Evolutionary conservation across 2,888 invertebrate genomes (phyloP), one percentile per base, ranked within the genome.

Genomic region (Macropis europaea): DNA sequence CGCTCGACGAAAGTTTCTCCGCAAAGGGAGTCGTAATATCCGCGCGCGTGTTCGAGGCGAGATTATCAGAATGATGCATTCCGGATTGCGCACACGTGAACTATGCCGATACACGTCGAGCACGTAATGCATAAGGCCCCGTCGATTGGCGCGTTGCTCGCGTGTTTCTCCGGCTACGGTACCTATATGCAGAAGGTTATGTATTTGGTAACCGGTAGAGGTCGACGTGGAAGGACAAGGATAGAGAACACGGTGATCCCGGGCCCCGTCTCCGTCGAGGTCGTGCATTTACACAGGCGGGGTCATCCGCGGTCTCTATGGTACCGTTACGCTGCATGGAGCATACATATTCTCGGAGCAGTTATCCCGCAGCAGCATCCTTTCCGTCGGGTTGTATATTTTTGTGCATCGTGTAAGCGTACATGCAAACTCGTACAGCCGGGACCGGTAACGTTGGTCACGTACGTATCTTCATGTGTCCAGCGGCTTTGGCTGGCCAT

Each of bases 201-300:
- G 66, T 61, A 68, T 68, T 67, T 43, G 61, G 13, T n/a, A 34
- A 54, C 38, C 53, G 52, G 47, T 24, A 30, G 17, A 26, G 43
- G 19, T 7, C n/a, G 34, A 30, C 32, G 28, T 30, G 32, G 45
- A 36, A 11, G 19, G 15, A 36, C 6, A 38, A 6, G 38, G 45
- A 24, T 17, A 30, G 19, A 57, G 69, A 57, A 43, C 42, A 56
- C 52, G 45, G 57, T 61, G 77, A 64, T 81, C 82, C 73, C 53
- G 75, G 73, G 70, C 81, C 66, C 75, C 66, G 64, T 81, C 78
- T 75, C 75, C 81, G 79, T 73, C 76, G 88, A 86, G 88, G 88
- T 88, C 88, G 84, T 79, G 84, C 87, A 84, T 87, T 87, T 87
- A 86, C 87, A 88, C 86, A 85, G 85, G 83, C 84, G 84, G 87